A percentile compares a stretch with the other conserved stretches of the same genome.
Evolutionary conservation across 2,113 vertebrate genomes (phyloP).

Genomic region (Baryphthengus martii): DNA sequence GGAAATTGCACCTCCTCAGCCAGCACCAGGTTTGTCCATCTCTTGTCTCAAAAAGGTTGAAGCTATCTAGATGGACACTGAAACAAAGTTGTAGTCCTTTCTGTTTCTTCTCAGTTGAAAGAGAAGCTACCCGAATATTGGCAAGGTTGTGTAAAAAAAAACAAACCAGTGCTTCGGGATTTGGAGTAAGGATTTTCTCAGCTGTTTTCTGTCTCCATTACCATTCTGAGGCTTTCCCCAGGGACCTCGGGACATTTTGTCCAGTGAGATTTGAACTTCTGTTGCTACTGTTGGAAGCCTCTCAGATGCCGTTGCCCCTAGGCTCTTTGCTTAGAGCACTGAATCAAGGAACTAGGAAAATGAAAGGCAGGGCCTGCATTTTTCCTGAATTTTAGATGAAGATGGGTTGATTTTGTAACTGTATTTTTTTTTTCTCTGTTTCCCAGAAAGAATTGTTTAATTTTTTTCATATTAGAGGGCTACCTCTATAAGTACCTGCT

Average conservation of each 20-base stretch:
- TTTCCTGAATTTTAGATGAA: neutral
- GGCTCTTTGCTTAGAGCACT: neutral
- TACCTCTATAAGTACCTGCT: neutral
- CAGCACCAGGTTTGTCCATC: neutral
- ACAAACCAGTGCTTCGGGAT: neutral
- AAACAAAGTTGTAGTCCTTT: neutral
- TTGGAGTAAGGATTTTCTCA: neutral
- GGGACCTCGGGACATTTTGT: neutral
- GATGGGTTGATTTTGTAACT: neutral
- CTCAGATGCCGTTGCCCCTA: neutral
- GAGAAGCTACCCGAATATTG: neutral
- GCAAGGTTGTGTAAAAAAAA: neutral
- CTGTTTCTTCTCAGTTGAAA: neutral
- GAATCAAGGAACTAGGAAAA: neutral
- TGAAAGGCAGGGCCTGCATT: neutral
- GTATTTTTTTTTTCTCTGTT: neutral
- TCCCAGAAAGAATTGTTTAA: neutral
- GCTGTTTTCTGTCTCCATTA: neutral
- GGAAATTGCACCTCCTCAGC: neutral
- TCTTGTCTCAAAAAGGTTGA: neutral
- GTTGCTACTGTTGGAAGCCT: neutral
- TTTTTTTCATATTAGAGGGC: neutral
- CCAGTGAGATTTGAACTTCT: neutral
- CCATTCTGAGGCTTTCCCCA: neutral
- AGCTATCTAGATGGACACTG: neutral